Evolutionary conservation across 2,888 invertebrate species (phyloP), one percentile per base, ranked within the genome.

Genomic region (Pomacea canaliculata): DNA sequence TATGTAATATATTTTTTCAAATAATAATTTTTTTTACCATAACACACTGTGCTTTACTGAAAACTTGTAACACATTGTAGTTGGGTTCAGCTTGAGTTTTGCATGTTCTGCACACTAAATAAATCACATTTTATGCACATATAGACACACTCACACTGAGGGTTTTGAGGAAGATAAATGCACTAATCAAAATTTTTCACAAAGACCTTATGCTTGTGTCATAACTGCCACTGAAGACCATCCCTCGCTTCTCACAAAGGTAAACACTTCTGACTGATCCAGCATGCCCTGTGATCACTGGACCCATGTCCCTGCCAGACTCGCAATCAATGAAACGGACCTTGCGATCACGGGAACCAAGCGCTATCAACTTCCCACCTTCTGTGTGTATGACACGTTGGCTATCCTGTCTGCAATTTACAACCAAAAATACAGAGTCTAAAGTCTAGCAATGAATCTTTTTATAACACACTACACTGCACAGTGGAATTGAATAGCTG

Each of bases 141-240:
- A 5, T 37, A 37, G 37, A 37, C 1, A 37, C 37, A 37, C 37
- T 37, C 37, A 37, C 37, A 37, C 37, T 37, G 5, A 37, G 37
- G 5, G 37, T 37, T 37, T 37, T 37, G 4, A 37, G 37, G 37
- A 37, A 37, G 37, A 37, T 37, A 37, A 37, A 37, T 37, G 37
- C 37, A 37, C 37, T 5, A 3, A 37, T 37, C 37, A 37, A 37
- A 37, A 37, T 37, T 37, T 37, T 37, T 16, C 51, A 48, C 46
- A 68, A 75, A 60, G 77, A 90, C 90, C 90, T 86, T 70, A 90
- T 88, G 79, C 90, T 90, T 37, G 91, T 90, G 77, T 91, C 91
- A 82, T 89, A 91, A 81, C 91, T 91, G 68, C 91, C 91, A 81
- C 89, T 89, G 51, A 89, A 82, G 16, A 90, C 87, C 23, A 87